Conservation (phyloP, 2,113 vertebrate genomes). For the Takifugu flavidus region DNA sequence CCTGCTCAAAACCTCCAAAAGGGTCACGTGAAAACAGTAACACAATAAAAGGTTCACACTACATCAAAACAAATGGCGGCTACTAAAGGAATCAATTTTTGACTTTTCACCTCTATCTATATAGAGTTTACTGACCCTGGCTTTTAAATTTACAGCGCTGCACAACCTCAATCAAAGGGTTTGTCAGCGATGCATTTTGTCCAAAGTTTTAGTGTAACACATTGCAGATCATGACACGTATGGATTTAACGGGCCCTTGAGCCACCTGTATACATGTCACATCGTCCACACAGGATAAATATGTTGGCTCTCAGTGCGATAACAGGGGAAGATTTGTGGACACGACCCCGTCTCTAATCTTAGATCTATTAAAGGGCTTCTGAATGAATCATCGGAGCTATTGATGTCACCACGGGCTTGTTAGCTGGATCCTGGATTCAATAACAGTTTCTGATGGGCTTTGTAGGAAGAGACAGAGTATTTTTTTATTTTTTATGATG, state of each 20-base stretch:
- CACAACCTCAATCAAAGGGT: conserved; percentile 58
- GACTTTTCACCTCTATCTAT: conserved; percentile 72
- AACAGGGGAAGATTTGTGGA: conserved; percentile 67
- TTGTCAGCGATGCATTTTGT: conserved; percentile 57
- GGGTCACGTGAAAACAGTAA: conserved; percentile 10
- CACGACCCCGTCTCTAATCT: conserved; percentile 60
- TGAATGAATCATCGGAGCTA: conserved; percentile 68
- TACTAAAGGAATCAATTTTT: conserved; percentile 72
- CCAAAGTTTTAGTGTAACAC: conserved; percentile 70
- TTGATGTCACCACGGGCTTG: conserved; percentile 59
- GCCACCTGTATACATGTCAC: conserved; percentile 53
- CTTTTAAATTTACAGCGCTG: conserved; percentile 66
- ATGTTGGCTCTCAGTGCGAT: conserved; percentile 56
- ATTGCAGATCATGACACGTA: conserved; percentile 63
- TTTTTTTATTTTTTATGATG: conserved; percentile 3
- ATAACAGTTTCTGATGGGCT: conserved; percentile 54
- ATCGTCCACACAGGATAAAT: conserved; percentile 55
- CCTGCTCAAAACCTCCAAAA: conserved; percentile 19
- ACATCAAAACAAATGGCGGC: conserved; percentile 68
- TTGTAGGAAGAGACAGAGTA: conserved; percentile 14
- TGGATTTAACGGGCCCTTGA: conserved; percentile 68
- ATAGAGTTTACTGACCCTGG: conserved; percentile 66
- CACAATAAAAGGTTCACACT: conserved; percentile 50
- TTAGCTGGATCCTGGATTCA: conserved; percentile 52
- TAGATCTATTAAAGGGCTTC: conserved; percentile 59